Percentiles rank a stretch among this genome's conserved stretches.
phyloP scores from a whole-genome alignment of 2,113 vertebrate species.

The Leuciscus idus region DNA sequence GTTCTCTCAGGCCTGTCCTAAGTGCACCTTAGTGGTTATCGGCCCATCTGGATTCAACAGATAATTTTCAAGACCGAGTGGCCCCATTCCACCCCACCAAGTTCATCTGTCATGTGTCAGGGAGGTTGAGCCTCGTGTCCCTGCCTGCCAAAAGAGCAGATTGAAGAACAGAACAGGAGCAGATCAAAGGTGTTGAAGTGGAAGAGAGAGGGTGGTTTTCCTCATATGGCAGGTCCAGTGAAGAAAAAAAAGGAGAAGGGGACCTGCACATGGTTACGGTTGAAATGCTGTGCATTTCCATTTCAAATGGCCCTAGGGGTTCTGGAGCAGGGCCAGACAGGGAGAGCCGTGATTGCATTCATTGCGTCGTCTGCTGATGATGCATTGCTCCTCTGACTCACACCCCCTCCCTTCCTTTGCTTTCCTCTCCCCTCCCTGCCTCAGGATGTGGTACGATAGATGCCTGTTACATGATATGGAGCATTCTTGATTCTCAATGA shows the following conservation, averaged over 20 bases:
- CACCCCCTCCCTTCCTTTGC: constrained; percentile 38
- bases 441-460: constrained; percentile 78
- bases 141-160: constrained; percentile 38
- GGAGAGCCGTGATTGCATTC: constrained; percentile 55
- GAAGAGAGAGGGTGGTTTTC: constrained; percentile 44
- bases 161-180: constrained; percentile 36
- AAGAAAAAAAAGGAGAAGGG: background rate
- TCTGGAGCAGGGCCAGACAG: constrained; percentile 63
- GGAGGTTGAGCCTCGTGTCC: background rate
- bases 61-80: constrained; percentile 11
- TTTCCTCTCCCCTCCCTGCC: constrained; percentile 46
- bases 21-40: background rate
- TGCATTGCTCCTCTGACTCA: constrained; percentile 64
- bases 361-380: constrained; percentile 64
- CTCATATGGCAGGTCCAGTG: constrained; percentile 17
- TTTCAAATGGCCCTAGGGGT: constrained; percentile 64
- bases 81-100: constrained; percentile 31
- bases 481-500: constrained; percentile 75
- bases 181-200: constrained; percentile 64
- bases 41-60: constrained; percentile 18
- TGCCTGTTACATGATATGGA: constrained; percentile 86
- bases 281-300: constrained; percentile 63
- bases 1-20: constrained; percentile 14
- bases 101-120: constrained; percentile 47
- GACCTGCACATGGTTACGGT: constrained; percentile 38